Evolutionary conservation across 2,888 invertebrate genomes (phyloP).

Genomic region (Metellina segmentata): DNA sequence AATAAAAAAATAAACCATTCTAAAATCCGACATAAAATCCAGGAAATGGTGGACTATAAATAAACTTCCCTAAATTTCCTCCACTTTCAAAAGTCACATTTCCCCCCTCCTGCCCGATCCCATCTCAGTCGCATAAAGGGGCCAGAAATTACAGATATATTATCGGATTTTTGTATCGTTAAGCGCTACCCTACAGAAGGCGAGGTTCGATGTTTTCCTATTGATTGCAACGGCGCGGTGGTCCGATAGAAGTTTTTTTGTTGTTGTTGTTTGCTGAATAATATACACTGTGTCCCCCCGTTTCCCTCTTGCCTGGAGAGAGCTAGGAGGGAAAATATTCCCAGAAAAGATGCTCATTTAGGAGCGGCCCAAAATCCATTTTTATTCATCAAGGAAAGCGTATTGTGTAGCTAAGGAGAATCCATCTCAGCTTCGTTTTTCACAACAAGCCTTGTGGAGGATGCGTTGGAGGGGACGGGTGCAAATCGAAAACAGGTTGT

Average conservation of each 20-base stretch:
- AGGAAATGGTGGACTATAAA: conserved; percentile 56
- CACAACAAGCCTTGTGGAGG: conserved; percentile 24
- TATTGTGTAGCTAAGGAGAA: conserved; percentile 44
- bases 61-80: conserved; percentile 50
- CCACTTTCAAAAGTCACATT: conserved; percentile 58
- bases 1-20: conserved; percentile 11
- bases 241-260: conserved; percentile 16
- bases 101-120: background rate
- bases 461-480: background rate
- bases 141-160: conserved; percentile 69
- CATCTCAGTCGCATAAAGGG: conserved; percentile 35
- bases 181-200: conserved; percentile 33
- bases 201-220: conserved; percentile 44
- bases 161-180: conserved; percentile 74
- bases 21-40: conserved; percentile 39
- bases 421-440: conserved; percentile 13
- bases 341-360: conserved; percentile 61
- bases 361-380: conserved; percentile 32
- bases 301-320: conserved; percentile 13
- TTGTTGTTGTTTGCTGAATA: conserved; percentile 25
- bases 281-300: conserved; percentile 22
- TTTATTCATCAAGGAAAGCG: conserved; percentile 59
- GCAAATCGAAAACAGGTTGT: background rate
- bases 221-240: conserved; percentile 44
- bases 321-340: conserved; percentile 54